Percentiles rank a stretch among this genome's conserved stretches.
Evolutionary conservation across 2,888 invertebrate species (phyloP).

Genomic region (Trachelus stipa): DNA sequence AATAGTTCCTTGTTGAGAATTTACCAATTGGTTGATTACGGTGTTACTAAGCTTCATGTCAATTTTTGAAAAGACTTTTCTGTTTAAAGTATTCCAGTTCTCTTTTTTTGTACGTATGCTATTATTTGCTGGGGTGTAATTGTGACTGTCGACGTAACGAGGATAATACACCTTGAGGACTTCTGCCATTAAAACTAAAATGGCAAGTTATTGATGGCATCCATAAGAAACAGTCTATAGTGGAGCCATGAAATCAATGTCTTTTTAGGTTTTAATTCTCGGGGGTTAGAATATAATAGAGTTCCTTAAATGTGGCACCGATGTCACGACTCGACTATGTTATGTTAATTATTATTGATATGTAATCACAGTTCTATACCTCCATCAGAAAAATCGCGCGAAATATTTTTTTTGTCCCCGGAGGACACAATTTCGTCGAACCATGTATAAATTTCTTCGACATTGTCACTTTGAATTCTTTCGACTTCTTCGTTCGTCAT

Average conservation of each 20-base stretch:
- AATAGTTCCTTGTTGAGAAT: slow-evolving; percentile 71
- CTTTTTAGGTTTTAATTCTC: neutral
- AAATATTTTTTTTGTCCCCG: slow-evolving; percentile 74
- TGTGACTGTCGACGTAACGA: slow-evolving; percentile 79
- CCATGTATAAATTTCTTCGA: slow-evolving; percentile 67
- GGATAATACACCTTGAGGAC: slow-evolving; percentile 77
- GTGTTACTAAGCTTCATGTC: slow-evolving; percentile 69
- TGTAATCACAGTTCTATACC: slow-evolving; percentile 64
- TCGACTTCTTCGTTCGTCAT: neutral
- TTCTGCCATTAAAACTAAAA: slow-evolving; percentile 76
- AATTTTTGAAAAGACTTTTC: slow-evolving; percentile 76
- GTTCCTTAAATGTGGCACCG: neutral
- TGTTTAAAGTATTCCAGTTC: slow-evolving; percentile 82
- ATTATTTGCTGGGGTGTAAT: slow-evolving; percentile 78
- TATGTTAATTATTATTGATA: neutral
- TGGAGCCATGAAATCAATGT: neutral
- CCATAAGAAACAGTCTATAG: neutral
- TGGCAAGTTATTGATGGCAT: neutral
- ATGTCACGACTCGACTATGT: neutral
- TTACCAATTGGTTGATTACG: slow-evolving; percentile 73
- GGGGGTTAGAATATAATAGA: neutral
- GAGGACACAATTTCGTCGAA: slow-evolving; percentile 68
- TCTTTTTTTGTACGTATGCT: slow-evolving; percentile 74
- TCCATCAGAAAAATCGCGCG: slow-evolving; percentile 81
- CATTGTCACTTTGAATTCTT: slow-evolving; percentile 30